Percentiles rank a stretch among this genome's conserved stretches.
These are phyloP conservation scores for Chanos chanos DNA, from an alignment of 2,797 vertebrate genomes.

Conservation along the genomic window DNA sequence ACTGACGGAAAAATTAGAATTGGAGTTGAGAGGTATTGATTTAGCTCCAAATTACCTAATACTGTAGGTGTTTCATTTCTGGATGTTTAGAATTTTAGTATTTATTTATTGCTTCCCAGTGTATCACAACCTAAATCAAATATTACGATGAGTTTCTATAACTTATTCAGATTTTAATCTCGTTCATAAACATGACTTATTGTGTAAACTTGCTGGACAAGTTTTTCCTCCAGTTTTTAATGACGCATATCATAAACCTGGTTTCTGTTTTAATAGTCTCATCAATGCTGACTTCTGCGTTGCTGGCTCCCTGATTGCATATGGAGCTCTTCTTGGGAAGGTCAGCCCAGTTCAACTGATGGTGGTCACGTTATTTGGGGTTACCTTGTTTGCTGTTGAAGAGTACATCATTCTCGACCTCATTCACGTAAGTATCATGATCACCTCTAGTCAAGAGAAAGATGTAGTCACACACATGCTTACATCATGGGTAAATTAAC, in stretches of 20 bases:
- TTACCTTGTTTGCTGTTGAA: conserved; percentile 88
- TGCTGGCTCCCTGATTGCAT: conserved; percentile 87
- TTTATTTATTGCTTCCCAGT: too few relatives aligned
- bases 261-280: conserved; percentile 67
- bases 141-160: too few relatives aligned
- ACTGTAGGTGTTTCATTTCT: too few relatives aligned
- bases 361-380: conserved; percentile 87
- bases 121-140: too few relatives aligned
- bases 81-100: too few relatives aligned
- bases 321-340: conserved; percentile 89
- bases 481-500: too few relatives aligned
- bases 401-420: conserved; percentile 85
- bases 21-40: conserved; percentile 78
- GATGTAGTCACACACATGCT: background rate
- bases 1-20: conserved; percentile 73
- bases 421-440: conserved; percentile 86
- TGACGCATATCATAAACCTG: background rate
- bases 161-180: too few relatives aligned
- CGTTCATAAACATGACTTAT: too few relatives aligned
- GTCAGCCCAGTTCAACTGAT: conserved; percentile 89
- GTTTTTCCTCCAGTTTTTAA: background rate
- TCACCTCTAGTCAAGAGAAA: too few relatives aligned
- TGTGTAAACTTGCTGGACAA: background rate
- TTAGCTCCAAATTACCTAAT: background rate
- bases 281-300: conserved; percentile 97